Base-by-base conservation (phyloP, 2,888 invertebrate genomes). In the Graphium colonna region DNA sequence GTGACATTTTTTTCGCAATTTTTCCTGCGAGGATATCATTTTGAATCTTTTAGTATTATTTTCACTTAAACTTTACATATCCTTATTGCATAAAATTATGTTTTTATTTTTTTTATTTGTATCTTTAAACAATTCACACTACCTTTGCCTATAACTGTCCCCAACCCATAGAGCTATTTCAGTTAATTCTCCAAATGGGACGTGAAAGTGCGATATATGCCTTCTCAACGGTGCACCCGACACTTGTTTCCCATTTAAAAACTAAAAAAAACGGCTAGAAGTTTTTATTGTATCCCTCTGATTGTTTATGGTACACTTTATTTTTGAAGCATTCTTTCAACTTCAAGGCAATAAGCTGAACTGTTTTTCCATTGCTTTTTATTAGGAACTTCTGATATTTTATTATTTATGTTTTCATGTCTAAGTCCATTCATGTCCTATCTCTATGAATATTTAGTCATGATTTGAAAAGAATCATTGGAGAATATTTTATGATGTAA, bases 101-200 rank as follows among this genome's bases (percentile, higher is more conserved):
- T 28, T 28, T 4, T 28, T 7, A 28, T 7, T 7, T 28, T 7
- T 28, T 28, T 28, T 8, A 8, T 33, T 10, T 33, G n/a, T 33
- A 3, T 10, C 9, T 3, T 33, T 33, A 10, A 33, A 10, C 2
- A 33, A 3, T 10, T 33, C 8, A 10, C 33, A 60, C 42, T 55
- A 59, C 60, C 71, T 73, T 58, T 58, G 60, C 61, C 18, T 59
- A 18, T 40, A 57, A 61, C 60, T 60, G 68, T 77, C 74, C 70
- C 51, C 36, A 51, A 61, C 71, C 69, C 64, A 68, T 66, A 68
- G 68, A 76, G 71, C 72, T 68, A 79, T 86, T 87, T 85, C 80
- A 86, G 81, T 83, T 79, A 77, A 82, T 84, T 85, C 82, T 81
- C 79, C 82, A 84, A 87, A 86, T 87, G 84, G 81, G 68, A 75